Percentiles rank a stretch among this genome's conserved stretches.
phyloP scores from a whole-genome alignment of 2,888 invertebrate genomes.

The Sminthurides aquaticus region DNA sequence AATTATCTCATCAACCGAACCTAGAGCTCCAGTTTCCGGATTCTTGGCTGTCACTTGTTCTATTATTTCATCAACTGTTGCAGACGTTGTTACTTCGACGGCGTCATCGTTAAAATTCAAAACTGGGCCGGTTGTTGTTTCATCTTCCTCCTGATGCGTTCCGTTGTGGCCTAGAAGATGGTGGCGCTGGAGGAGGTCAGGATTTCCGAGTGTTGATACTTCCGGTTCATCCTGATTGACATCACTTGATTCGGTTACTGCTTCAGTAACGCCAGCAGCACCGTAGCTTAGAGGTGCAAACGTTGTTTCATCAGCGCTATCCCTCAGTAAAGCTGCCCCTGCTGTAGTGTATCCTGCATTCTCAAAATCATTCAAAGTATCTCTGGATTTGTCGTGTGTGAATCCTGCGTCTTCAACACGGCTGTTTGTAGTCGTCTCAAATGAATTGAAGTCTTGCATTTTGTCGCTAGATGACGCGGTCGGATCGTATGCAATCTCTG shows the following conservation, averaged over 20 bases:
- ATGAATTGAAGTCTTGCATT: neutral
- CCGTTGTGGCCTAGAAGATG: neutral
- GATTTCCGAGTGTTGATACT: neutral
- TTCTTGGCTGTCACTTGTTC: no score
- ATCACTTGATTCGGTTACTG: neutral
- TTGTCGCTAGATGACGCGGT: neutral
- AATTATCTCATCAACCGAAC: no score
- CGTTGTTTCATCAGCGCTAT: no score
- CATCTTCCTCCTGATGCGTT: neutral
- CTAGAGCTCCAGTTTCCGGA: no score
- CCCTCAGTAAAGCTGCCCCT: no score
- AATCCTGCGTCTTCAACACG: no score
- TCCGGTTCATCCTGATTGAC: neutral
- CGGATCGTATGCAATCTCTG: neutral
- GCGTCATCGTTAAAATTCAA: no score
- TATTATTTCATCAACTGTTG: neutral
- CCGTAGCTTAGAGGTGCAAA: neutral
- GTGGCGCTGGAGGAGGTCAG: neutral
- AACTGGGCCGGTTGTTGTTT: neutral
- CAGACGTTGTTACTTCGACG: neutral
- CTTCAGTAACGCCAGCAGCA: neutral
- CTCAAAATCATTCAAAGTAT: no score
- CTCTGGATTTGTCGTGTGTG: no score
- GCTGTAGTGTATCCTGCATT: no score
- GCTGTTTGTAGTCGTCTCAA: no score